Evolutionary conservation across 2,113 vertebrate species (phyloP), one percentile per base, ranked within the genome.

Genomic region (Gambusia holbrooki): DNA sequence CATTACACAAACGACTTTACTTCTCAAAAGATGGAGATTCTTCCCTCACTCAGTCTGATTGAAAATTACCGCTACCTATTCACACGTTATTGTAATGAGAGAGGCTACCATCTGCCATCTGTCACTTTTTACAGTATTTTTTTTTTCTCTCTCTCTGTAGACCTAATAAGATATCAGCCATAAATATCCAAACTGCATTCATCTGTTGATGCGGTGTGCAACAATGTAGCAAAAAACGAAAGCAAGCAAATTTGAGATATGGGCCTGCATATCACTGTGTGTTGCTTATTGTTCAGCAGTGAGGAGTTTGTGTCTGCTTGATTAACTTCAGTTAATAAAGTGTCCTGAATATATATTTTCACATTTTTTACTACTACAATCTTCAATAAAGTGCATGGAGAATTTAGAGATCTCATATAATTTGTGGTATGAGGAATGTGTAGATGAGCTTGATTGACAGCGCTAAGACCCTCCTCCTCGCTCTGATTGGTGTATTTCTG

Each of bases 1-100:
- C 80, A 87, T 86, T 62, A 78, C 33, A 40, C 77, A 80, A 90
- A 90, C 89, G 77, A 30, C 71, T 83, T 83, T 85, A 75, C 32
- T 28, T 67, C 81, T 63, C 19, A 48, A 66, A 22, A 62, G 66
- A 70, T 64, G 40, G 72, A 79, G 42, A 65, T 62, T 87, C 35
- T 78, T 88, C 69, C 37, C 67, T 29, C 25, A n/a, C 54, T 66
- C 73, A 66, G 29, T 76, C 37, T 28, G 77, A 71, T 73, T 69
- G 45, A 79, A 88, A 86, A 82, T 62, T 73, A 72, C 71, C 2
- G 77, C 75, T 9, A 74, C 71, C 77, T 84, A 35, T 30, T 13
- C 71, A 65, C 35, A 60, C 19, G 58, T 33, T 65, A 33, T 29
- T 65, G 0, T 27, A 10, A 30, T n/a, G 51, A 13, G 17, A 54